Percentiles rank a stretch among this genome's conserved stretches.
Conservation (phyloP, 2,797 vertebrate species). For the Bradypus variegatus region DNA sequence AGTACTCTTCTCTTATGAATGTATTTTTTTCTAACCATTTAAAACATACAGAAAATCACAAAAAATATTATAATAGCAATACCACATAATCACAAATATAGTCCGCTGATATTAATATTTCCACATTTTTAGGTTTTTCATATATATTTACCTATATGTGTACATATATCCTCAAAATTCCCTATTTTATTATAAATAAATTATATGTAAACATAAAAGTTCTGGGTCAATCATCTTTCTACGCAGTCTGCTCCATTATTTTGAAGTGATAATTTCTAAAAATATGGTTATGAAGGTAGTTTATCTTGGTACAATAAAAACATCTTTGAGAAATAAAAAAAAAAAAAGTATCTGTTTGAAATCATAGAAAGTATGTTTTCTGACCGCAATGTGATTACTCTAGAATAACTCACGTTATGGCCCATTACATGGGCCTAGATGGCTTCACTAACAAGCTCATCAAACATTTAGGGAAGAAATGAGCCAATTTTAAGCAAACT, state of each 20-base stretch:
- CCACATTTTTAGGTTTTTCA: neutral
- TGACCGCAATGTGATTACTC: no score
- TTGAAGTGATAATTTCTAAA: constrained; percentile 8
- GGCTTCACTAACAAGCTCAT: neutral
- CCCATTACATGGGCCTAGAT: neutral
- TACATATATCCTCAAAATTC: neutral
- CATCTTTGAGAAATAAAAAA: no score
- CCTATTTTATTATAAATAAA: neutral
- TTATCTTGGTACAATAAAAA: neutral
- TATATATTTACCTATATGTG: neutral
- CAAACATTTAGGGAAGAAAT: neutral
- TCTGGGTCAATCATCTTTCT: no score
- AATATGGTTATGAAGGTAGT: neutral
- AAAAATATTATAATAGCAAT: neutral
- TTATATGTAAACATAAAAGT: neutral
- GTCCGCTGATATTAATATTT: neutral
- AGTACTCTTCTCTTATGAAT: neutral
- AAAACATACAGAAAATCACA: neutral
- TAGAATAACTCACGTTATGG: neutral
- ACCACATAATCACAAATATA: neutral
- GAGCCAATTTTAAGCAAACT: neutral
- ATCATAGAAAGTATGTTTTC: no score
- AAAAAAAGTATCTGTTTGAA: no score
- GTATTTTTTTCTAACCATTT: neutral
- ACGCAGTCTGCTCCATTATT: neutral